Evolutionary conservation across 2,113 vertebrate genomes (phyloP).

Genomic region (Antechinus stuartii): DNA sequence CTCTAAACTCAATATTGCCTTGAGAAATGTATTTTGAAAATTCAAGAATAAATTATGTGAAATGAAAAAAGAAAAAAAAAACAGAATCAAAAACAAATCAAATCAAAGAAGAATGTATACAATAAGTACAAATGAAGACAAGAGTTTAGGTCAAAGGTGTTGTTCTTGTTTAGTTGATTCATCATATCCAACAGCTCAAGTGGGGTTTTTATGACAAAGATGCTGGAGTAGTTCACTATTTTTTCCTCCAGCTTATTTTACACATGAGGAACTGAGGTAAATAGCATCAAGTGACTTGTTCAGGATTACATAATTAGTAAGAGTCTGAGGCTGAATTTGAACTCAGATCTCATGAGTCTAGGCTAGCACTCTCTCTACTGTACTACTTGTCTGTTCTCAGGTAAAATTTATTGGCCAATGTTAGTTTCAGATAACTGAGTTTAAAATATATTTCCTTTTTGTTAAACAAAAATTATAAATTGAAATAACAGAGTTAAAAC

Average conservation of each 20-base stretch:
- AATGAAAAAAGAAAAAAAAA: background rate
- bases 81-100: background rate
- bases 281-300: background rate
- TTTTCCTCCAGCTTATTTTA: background rate
- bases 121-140: background rate
- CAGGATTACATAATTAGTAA: background rate
- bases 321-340: background rate
- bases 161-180: background rate
- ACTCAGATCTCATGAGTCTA: background rate
- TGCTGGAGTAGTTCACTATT: background rate
- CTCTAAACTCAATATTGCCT: constrained; percentile 23
- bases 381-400: background rate
- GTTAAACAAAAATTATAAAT: background rate
- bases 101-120: background rate
- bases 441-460: background rate
- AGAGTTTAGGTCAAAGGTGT: background rate
- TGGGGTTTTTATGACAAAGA: background rate
- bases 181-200: background rate
- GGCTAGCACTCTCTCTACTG: background rate
- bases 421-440: background rate
- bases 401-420: background rate
- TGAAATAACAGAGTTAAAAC: background rate
- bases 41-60: background rate
- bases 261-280: background rate
- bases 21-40: constrained; percentile 59